Conservation (phyloP, 2,113 vertebrate genomes). For the Tetrax tetrax region DNA sequence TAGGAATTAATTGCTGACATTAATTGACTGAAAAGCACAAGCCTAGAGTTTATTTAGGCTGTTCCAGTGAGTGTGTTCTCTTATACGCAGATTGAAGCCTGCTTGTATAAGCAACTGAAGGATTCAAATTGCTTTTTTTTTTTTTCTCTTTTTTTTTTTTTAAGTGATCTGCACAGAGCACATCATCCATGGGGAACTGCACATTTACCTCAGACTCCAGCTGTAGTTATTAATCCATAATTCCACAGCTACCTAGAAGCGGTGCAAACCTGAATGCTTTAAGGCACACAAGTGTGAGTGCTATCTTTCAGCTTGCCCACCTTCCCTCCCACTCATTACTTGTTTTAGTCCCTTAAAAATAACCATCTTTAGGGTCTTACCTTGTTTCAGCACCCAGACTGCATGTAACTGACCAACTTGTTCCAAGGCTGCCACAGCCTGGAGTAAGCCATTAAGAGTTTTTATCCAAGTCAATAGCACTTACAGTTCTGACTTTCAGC, state of each 20-base stretch:
- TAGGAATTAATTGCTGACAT: not conserved
- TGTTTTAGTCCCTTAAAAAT: not conserved
- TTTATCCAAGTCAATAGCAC: not conserved
- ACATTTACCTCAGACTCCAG: not conserved
- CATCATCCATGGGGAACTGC: not conserved
- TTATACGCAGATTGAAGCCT: not conserved
- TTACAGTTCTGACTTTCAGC: not conserved
- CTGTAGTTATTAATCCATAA: not conserved
- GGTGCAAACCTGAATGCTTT: not conserved
- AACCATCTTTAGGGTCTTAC: not conserved
- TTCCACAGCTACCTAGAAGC: not conserved
- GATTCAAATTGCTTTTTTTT: not conserved
- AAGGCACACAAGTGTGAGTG: not conserved
- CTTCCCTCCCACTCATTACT: not conserved
- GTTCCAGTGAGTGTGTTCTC: not conserved
- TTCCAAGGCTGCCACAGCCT: not conserved
- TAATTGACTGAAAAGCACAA: not conserved
- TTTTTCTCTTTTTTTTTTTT: not conserved
- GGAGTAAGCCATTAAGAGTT: not conserved
- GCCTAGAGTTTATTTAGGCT: not conserved
- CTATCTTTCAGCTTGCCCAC: not conserved
- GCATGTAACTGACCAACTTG: not conserved
- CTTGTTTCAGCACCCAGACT: not conserved
- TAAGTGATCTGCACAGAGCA: not conserved
- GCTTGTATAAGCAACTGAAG: not conserved